phyloP scores from a whole-genome alignment of 2,113 vertebrate species.

The Cygnus atratus region DNA sequence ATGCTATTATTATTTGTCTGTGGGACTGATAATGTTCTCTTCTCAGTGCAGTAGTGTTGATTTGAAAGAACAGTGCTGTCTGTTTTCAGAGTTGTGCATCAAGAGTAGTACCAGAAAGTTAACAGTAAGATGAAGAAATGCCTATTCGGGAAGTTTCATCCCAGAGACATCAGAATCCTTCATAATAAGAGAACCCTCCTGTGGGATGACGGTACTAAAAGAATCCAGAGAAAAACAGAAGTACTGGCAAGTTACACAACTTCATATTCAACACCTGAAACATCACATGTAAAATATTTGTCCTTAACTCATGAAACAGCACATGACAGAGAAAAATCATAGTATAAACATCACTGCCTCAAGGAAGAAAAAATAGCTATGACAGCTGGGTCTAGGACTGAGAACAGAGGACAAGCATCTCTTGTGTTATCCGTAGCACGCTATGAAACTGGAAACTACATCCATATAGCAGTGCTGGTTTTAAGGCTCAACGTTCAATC shows the following conservation, averaged over 20 bases:
- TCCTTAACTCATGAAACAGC: not conserved
- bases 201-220: not conserved
- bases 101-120: not conserved
- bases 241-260: not conserved
- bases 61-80: not conserved
- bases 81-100: not conserved
- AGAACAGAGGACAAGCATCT: not conserved
- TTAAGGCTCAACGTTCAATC: not conserved
- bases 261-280: not conserved
- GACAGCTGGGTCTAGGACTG: not conserved
- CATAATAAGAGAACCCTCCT: not conserved
- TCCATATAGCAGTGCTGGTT: not conserved
- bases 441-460: not conserved
- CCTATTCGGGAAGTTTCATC: not conserved
- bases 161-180: not conserved
- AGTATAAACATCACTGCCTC: not conserved
- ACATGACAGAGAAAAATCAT: not conserved
- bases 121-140: not conserved
- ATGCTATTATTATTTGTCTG: not conserved
- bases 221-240: not conserved
- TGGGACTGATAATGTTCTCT: not conserved
- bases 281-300: not conserved
- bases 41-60: not conserved
- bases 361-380: not conserved
- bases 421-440: not conserved